Base-by-base conservation (phyloP, 2,113 vertebrate species). In the Fulmarus glacialis region DNA sequence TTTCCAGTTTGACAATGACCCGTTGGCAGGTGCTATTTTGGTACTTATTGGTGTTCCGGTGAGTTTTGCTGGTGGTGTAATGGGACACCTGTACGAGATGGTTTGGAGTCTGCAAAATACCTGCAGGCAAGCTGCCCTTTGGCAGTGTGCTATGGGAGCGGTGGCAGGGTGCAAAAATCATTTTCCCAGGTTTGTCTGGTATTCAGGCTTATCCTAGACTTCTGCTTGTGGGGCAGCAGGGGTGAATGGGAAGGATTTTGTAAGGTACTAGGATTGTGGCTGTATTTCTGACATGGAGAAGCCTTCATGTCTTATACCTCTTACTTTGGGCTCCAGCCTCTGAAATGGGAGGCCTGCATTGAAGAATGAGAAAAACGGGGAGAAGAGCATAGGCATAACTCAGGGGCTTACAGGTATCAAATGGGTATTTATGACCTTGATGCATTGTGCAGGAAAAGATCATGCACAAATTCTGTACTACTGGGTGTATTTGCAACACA, bases 51-150 rank as follows among this genome's bases (percentile, higher is more conserved):
- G 27, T 42, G 8, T 72, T 67, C 19, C 1, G 0, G 5, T 50
- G 32, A 24, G n/a, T 60, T 89, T 77, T 86, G 9, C 42, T 77
- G 18, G 24, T 74, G 22, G 2, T 18, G 3, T 17, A 11, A 18
- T 45, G 62, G 23, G 32, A 43, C 64, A 26, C 10, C 30, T 50
- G 6, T 47, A 8, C 0, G 0, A 60, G n/a, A 6, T 29, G 8
- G 5, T 68, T 52, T 78, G 40, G 18, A 58, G 4, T 52, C n/a
- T 36, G 16, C 34, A 67, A 29, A 29, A 30, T 36, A 42, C 8
- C 22, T 94, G 11, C 29, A 55, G 42, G 18, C 26, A 42, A 29
- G 21, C 30, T 56, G 78, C 40, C 12, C 43, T 45, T 29, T 42
- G 47, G 21, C 67, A 47, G 11, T 5, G 4, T 23, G 15, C 16